Evolutionary conservation across 2,888 invertebrate genomes (phyloP).

Genomic region (Dyspetes luteomarginatus): DNA sequence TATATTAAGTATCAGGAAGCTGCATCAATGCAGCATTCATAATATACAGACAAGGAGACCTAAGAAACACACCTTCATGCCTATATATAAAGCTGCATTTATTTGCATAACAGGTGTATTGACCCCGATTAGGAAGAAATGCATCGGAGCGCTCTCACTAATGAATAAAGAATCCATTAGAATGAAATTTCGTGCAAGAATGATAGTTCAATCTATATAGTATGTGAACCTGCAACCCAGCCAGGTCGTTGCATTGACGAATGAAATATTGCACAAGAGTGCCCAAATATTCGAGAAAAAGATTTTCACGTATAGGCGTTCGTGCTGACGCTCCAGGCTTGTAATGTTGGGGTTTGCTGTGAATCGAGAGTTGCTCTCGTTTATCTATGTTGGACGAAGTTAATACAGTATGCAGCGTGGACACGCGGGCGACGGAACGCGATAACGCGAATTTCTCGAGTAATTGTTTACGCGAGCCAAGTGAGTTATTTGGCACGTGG

Average conservation of each 20-base stretch:
- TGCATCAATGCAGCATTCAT: background rate
- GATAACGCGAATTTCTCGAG: constrained; percentile 77
- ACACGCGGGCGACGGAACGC: constrained; percentile 71
- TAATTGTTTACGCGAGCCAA: constrained; percentile 82
- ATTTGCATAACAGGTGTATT: constrained; percentile 17
- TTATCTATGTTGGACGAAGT: background rate
- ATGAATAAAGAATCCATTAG: constrained; percentile 3
- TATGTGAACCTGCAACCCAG: background rate
- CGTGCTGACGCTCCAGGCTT: background rate
- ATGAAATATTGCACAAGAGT: background rate
- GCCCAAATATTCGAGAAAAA: background rate
- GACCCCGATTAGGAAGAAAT: background rate
- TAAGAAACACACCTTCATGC: background rate
- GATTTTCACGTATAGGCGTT: constrained; percentile 16
- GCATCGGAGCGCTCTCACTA: background rate
- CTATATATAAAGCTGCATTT: background rate
- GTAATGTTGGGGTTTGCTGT: background rate
- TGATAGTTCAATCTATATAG: background rate
- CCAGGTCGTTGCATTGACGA: background rate
- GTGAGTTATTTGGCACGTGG: constrained; percentile 81
- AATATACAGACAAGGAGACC: background rate
- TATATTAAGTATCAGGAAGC: background rate
- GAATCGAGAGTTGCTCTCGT: background rate
- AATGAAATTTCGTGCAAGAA: background rate
- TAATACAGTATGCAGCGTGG: constrained; percentile 48